A percentile compares a stretch with the other conserved stretches of the same genome.
These are phyloP conservation scores for Stenurella melanura DNA, from an alignment of 2,888 invertebrate genomes.

Conservation along the genomic window DNA sequence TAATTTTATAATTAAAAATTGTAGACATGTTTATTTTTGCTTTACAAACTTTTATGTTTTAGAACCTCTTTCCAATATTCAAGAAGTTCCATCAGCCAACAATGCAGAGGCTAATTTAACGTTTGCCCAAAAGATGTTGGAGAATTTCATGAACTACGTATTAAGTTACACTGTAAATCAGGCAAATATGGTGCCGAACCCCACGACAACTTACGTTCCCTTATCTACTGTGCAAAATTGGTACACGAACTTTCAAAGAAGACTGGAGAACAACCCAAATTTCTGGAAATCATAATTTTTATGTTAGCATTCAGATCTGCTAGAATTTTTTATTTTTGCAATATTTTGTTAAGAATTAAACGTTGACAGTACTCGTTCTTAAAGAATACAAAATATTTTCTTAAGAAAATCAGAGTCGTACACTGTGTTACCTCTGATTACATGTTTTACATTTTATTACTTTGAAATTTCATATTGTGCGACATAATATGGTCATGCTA, in stretches of 20 bases:
- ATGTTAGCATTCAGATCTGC: neutral
- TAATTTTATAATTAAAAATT: no score
- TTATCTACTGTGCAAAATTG: slow-evolving; percentile 91
- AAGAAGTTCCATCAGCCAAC: slow-evolving; percentile 69
- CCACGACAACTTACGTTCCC: slow-evolving; percentile 90
- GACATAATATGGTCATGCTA: neutral
- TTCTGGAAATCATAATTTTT: slow-evolving; percentile 84
- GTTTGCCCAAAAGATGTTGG: slow-evolving; percentile 93
- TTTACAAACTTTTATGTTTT: slow-evolving; percentile 51
- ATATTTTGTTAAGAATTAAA: neutral
- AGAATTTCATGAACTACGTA: slow-evolving; percentile 93
- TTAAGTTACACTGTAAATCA: slow-evolving; percentile 91
- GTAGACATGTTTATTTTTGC: no score
- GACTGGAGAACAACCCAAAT: slow-evolving; percentile 92
- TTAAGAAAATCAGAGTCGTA: neutral
- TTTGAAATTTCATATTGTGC: slow-evolving; percentile 3
- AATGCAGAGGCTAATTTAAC: slow-evolving; percentile 74
- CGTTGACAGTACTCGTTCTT: neutral
- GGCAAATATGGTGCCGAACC: slow-evolving; percentile 85
- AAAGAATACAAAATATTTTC: slow-evolving; percentile 22
- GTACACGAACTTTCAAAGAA: slow-evolving; percentile 94
- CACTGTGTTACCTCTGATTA: slow-evolving; percentile 58
- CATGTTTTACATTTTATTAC: slow-evolving; percentile 1
- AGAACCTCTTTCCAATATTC: slow-evolving; percentile 73
- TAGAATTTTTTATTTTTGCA: neutral